Evolutionary conservation across 2,113 vertebrate species (phyloP).

Genomic region (Thinocorus orbignyianus): DNA sequence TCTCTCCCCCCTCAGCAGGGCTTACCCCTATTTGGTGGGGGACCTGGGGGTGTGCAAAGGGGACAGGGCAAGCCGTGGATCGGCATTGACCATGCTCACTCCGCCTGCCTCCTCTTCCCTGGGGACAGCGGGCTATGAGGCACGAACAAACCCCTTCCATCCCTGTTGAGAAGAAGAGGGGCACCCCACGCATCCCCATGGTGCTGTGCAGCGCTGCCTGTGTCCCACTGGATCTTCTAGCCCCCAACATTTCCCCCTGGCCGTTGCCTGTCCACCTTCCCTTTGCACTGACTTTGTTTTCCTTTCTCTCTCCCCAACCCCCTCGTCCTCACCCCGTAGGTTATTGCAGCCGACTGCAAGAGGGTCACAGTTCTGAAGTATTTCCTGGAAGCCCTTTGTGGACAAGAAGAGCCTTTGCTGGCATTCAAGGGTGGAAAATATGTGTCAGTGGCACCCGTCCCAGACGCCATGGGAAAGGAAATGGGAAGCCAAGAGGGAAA

Average conservation of each 20-base stretch:
- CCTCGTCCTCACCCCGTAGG: slow-evolving; percentile 77
- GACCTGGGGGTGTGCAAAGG: neutral
- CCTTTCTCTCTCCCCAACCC: slow-evolving; percentile 61
- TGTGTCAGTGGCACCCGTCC: slow-evolving; percentile 91
- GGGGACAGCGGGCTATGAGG: neutral
- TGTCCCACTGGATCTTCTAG: neutral
- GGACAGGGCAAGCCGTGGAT: neutral
- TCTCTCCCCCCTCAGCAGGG: neutral
- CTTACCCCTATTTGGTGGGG: neutral
- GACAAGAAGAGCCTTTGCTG: slow-evolving; percentile 98
- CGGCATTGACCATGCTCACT: neutral
- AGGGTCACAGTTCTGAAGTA: slow-evolving; percentile 98
- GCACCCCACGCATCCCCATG: accelerated
- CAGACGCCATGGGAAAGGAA: slow-evolving; percentile 83
- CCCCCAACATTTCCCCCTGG: neutral
- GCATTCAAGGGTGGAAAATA: slow-evolving; percentile 99
- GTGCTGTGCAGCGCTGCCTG: neutral
- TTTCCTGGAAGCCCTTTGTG: slow-evolving; percentile 99
- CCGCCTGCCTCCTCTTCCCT: neutral
- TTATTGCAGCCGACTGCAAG: slow-evolving; percentile 97
- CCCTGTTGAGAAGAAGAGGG: neutral
- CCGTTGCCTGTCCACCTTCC: neutral
- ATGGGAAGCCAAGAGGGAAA: slow-evolving; percentile 84
- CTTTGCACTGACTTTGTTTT: slow-evolving; percentile 71
- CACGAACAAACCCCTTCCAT: neutral